Base-by-base conservation (phyloP, 2,888 invertebrate genomes). In the Argyresthia goedartella region DNA sequence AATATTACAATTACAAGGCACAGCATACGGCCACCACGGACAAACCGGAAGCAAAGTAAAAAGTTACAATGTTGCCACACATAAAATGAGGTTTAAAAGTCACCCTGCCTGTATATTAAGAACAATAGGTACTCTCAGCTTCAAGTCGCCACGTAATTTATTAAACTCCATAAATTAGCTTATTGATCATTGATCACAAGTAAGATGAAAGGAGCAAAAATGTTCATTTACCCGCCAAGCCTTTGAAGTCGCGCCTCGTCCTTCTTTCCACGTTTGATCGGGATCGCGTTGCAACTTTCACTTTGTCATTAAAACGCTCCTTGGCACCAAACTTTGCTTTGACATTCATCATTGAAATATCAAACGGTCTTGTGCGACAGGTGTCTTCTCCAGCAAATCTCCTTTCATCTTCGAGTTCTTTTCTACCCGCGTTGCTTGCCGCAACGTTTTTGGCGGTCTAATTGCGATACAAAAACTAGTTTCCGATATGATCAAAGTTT, bases 221-320 rank as follows among this genome's bases (percentile, higher is more conserved):
- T 14, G 13, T 44, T 15, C 45, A 52, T 52, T 47, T 52, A 47
- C 39, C 42, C 15, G 42, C 34, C 43, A 25, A 25, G 25, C 50
- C 45, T 53, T 50, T 67, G 61, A 73, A 66, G 47, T 52, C 52
- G 66, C 66, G 72, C 66, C 66, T 72, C 71, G 47, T 69, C 69
- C 66, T 74, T 66, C 62, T 61, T 63, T 60, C 56, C 55, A 55
- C 44, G 58, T 15, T 49, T 33, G 50, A 54, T 64, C 10, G 52
- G 52, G 69, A 65, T 77, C 77, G 71, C 71, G 74, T 75, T 75
- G 69, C 70, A 73, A 70, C 69, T 73, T 69, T 65, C 11, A 33
- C 50, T 41, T 50, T 50, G 71, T 76, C 77, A 77, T 78, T 77
- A 78, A 78, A 78, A 77, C 73, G 76, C 75, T 73, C 71, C 73